Base-by-base conservation (phyloP, 2,888 invertebrate genomes). In the Nineta flava region DNA sequence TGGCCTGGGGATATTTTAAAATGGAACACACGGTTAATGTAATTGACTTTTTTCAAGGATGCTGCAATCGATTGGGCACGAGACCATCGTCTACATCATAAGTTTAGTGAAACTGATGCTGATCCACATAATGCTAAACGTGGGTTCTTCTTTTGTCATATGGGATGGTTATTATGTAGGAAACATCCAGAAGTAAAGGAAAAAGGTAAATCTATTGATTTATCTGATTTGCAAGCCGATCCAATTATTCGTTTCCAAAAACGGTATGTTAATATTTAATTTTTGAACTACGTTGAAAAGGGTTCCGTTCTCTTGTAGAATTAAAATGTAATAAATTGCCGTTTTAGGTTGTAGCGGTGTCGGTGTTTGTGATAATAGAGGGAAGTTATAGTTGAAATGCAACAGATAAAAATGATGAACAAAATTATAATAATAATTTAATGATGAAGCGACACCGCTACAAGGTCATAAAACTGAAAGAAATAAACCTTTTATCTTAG, bases 61-160 rank as follows among this genome's bases (percentile, higher is more conserved):
- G 83, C 83, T 62, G 80, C 92, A 52, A 84, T 82, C 63, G 88
- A 90, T 62, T 93, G 92, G 92, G 81, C 78, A 0, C 71, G 83
- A 46, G 84, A 86, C 64, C 85, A 86, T 65, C 70, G 86, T 55
- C 87, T 87, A 4, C 92, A 93, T 65, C 92, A 93, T 66, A 92
- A 92, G 67, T 93, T 83, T 66, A 83, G 83, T 19, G 87, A 87
- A 59, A 90, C 90, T 0, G 79, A 91, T 61, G 92, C 91, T 0
- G 92, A 93, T 66, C 93, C 92, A 0, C 91, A 93, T 65, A 92
- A 92, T 61, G 81, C 87, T 0, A 74, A 73, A 34, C 73, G 92
- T 53, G 96, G 95, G 1, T 93, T 95, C 72, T 94, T 95, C 73
- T 95, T 94, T 69, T 83, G 92, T 0, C 95, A 95, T 65, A 85